Evolutionary conservation across 2,797 vertebrate genomes (phyloP), one percentile per base, ranked within the genome.

Genomic region (Esox masquinongy): DNA sequence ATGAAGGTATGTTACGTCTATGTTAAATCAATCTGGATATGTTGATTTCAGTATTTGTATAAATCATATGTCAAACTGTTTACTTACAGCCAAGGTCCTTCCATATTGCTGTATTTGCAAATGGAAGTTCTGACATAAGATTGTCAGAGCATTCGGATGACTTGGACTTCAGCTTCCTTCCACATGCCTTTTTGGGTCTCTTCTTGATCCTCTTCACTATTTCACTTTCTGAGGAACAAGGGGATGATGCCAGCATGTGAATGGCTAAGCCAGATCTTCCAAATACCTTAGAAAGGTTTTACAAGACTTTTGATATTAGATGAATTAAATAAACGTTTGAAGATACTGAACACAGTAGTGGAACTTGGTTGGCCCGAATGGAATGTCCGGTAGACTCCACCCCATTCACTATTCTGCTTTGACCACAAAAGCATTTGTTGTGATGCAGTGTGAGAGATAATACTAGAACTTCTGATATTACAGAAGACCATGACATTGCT

Each of bases 61-160:
- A 61, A 61, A 61, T 61, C 11, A 12, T 61, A 61, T 61, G 56
- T 11, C 56, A 61, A 14, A 61, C 9, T 15, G 59, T 29, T 1
- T 72, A 95, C 96, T 92, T 94, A 98, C 96, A 88, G 80, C 80
- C 91, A 76, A 92, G 88, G 63, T 95, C 94, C 68, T 93, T 94
- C 92, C 94, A 93, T 70, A 92, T 89, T 74, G 95, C 88, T 49
- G 93, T 85, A 83, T 90, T 80, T 15, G 92, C 88, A 92, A 98
- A 96, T 0, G 96, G 96, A 77, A 96, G 93, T 86, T 97, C 95
- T 5, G 87, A 88, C 91, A 96, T 91, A 56, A 95, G 80, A 76
- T 61, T 84, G 50, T 85, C 77, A 0, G 74, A 63, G 36, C 72
- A 81, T 73, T 75, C 78, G 0, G 53, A 56, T 50, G 72, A 43